Evolutionary conservation across 2,113 vertebrate genomes (phyloP), one percentile per base, ranked within the genome.

Genomic region (Phainopepla nitens): DNA sequence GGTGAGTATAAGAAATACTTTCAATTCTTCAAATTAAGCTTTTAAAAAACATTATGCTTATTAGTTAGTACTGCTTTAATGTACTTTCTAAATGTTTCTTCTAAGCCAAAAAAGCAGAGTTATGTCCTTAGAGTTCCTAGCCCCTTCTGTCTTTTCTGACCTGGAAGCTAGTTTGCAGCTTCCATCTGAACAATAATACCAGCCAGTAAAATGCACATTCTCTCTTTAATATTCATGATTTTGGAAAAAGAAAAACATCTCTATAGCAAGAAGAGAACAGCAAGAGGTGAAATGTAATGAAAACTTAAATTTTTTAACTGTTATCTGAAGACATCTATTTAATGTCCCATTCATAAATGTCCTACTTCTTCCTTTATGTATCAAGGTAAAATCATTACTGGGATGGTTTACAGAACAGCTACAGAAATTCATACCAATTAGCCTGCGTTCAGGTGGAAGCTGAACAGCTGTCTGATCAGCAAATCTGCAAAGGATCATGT

Each of bases 401-500:
- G 53, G 35, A 90, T 14, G 29, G 2, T 58, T 86, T 79, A 73
- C 36, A 47, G 21, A 93, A 72, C 35, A 94, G 86, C 80, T 95
- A 39, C 33, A 90, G 82, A 94, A 90, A 89, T 69, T 91, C 97
- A 66, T 98, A 99, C 99, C 99, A 81, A 98, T 98, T 70, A 98
- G 97, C 71, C 98, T 98, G 50, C 99, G 98, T 39, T 99, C 99
- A 25, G 98, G 96, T 36, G 99, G 98, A 69, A 99, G 98, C 97
- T 99, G 99, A 82, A 97, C 97, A 70, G 98, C 99, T 60, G 99
- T 99, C 97, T 99, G 99, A 97, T 99, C 99, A 17, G 99, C 99
- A 94, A 99, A 99, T 91, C 99, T 98, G 97, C 99, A 99, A 39
- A 99, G 98, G 51, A 99, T 97, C 99, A 99, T 99, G 97, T 99